Conservation (phyloP, 2,797 vertebrate genomes). For the Arremon aurantiirostris region DNA sequence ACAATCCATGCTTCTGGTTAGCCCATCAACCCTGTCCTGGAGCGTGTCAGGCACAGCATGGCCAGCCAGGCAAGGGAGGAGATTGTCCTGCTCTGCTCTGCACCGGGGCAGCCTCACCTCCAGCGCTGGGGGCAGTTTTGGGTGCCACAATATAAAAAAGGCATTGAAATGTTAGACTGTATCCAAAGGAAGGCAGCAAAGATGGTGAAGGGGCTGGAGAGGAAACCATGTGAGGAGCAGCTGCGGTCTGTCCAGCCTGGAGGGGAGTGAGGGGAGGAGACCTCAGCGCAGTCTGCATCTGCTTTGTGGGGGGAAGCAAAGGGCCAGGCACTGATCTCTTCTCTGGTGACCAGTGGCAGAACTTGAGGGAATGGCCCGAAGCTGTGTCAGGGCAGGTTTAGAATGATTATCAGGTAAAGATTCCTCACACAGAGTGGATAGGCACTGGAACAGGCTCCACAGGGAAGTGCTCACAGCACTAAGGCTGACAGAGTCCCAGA, state of each 20-base stretch:
- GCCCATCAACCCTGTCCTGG: neutral
- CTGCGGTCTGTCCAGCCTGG: neutral
- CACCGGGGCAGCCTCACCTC: rapidly evolving
- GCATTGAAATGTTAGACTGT: rapidly evolving
- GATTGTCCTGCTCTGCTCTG: neutral
- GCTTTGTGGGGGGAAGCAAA: rapidly evolving
- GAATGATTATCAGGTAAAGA: rapidly evolving
- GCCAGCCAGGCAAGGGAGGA: rapidly evolving
- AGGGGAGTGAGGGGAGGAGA: neutral
- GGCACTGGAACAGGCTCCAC: rapidly evolving
- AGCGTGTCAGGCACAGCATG: rapidly evolving
- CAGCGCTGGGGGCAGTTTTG: rapidly evolving
- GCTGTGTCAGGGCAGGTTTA: neutral
- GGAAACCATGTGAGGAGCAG: rapidly evolving
- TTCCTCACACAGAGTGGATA: neutral
- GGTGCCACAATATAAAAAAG: neutral
- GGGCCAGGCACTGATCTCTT: neutral
- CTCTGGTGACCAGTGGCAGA: neutral
- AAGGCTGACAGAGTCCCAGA: neutral
- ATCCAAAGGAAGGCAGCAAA: neutral
- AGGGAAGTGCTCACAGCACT: neutral
- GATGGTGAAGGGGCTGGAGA: neutral
- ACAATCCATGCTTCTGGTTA: rapidly evolving
- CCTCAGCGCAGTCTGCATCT: rapidly evolving
- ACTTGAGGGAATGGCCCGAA: rapidly evolving